These are phyloP conservation scores for Elephantulus edwardii DNA, from an alignment of 2,113 vertebrate genomes.

Conservation along the genomic window DNA sequence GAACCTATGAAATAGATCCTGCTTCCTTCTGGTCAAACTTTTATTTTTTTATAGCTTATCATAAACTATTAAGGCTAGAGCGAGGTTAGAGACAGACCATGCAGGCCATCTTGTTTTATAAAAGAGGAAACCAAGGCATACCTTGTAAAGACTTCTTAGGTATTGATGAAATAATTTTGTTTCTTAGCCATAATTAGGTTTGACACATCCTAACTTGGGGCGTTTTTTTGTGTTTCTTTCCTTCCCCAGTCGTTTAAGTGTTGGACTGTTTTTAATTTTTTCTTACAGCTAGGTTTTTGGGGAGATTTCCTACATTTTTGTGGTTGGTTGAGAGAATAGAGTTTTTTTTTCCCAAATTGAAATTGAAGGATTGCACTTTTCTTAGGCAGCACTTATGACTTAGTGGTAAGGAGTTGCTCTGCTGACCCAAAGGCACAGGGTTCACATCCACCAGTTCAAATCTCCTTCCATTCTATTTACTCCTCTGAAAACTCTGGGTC, in stretches of 20 bases:
- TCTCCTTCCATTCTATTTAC: too few relatives aligned
- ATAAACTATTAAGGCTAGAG: background rate
- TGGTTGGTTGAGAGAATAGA: background rate
- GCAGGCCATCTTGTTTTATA: background rate
- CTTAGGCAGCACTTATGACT: too few relatives aligned
- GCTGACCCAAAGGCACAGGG: too few relatives aligned
- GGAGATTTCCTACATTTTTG: background rate
- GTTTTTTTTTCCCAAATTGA: background rate
- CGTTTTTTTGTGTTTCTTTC: background rate
- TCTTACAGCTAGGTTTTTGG: background rate
- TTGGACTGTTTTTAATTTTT: background rate
- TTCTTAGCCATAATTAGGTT: constrained; percentile 15
- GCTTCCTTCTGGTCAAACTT: background rate
- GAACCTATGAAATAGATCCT: background rate
- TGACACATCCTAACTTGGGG: background rate
- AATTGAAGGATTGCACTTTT: background rate
- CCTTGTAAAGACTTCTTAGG: background rate
- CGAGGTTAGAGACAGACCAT: background rate
- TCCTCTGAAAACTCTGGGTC: too few relatives aligned
- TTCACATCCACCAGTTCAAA: too few relatives aligned
- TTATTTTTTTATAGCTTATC: background rate
- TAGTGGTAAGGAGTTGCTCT: too few relatives aligned
- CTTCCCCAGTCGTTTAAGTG: background rate
- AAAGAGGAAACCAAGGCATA: background rate
- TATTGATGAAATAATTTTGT: background rate